Conservation (phyloP, 2,888 invertebrate genomes). For the Oscheius sp. region DNA sequence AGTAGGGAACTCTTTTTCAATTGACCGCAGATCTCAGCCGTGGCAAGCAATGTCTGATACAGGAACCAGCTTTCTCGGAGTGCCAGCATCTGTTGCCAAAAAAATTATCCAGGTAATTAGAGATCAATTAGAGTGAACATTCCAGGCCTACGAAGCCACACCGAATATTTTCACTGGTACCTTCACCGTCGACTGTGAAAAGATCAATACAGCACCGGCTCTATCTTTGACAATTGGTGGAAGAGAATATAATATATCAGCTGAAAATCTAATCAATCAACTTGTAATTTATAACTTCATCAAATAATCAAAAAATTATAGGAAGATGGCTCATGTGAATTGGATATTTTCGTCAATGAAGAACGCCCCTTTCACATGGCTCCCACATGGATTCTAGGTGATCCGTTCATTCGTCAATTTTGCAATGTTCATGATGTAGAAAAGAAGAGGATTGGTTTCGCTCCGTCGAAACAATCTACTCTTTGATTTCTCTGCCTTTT, state of each 20-base stretch:
- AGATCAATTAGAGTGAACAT: neutral
- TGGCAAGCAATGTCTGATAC: slow-evolving; percentile 55
- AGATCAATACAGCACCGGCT: slow-evolving; percentile 30
- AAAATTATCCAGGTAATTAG: slow-evolving; percentile 34
- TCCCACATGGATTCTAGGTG: slow-evolving; percentile 54
- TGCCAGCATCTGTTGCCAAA: slow-evolving; percentile 36
- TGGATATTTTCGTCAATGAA: slow-evolving; percentile 38
- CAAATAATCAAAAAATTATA: neutral
- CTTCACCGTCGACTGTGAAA: slow-evolving; percentile 36
- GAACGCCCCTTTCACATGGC: slow-evolving; percentile 11
- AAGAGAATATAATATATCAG: slow-evolving; percentile 32
- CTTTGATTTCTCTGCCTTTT: neutral
- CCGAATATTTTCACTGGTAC: slow-evolving; percentile 32
- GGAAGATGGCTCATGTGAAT: slow-evolving; percentile 26
- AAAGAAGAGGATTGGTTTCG: slow-evolving; percentile 43
- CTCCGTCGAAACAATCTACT: slow-evolving; percentile 38
- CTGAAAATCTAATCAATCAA: slow-evolving; percentile 2
- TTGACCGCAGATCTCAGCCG: neutral
- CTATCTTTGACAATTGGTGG: slow-evolving; percentile 39
- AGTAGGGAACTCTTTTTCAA: slow-evolving; percentile 6
- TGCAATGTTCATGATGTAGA: slow-evolving; percentile 50
- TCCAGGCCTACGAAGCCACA: slow-evolving; percentile 35
- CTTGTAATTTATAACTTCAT: neutral
- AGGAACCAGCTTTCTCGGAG: slow-evolving; percentile 54
- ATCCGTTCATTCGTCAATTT: slow-evolving; percentile 55